A percentile compares a stretch with the other conserved stretches of the same genome.
phyloP scores from a whole-genome alignment of 2,797 vertebrate genomes.

The Bryconaethiops microstoma region DNA sequence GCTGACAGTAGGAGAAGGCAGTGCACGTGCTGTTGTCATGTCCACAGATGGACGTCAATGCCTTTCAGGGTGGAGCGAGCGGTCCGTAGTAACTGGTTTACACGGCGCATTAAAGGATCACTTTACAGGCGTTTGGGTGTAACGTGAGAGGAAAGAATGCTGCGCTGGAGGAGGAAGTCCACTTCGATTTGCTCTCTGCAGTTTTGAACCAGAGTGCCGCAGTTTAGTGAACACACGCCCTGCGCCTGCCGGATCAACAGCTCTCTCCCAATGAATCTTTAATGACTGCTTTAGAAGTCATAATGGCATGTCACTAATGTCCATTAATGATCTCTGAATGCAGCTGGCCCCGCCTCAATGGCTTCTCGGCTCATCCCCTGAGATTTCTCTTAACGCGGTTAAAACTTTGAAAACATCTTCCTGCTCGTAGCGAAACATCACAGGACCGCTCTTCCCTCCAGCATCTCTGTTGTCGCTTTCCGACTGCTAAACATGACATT shows the following conservation, averaged over 20 bases:
- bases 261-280: conserved; percentile 94
- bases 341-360: conserved; percentile 89
- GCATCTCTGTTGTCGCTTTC: conserved; percentile 54
- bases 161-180: conserved; percentile 81
- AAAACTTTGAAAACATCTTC: conserved; percentile 88
- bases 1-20: conserved; percentile 56
- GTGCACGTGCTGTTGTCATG: conserved; percentile 65
- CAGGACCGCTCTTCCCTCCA: conserved; percentile 44
- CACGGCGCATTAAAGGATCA: conserved; percentile 82
- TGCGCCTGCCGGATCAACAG: conserved; percentile 82
- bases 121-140: conserved; percentile 88
- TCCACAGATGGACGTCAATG: conserved; percentile 66
- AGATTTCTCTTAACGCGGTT: conserved; percentile 91
- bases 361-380: conserved; percentile 85
- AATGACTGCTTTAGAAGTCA: conserved; percentile 94
- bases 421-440: conserved; percentile 61
- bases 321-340: conserved; percentile 97
- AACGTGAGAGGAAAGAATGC: conserved; percentile 87
- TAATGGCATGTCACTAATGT: conserved; percentile 98
- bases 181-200: conserved; percentile 69
- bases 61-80: conserved; percentile 69
- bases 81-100: conserved; percentile 79
- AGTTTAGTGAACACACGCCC: conserved; percentile 73
- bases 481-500: conserved; percentile 85
- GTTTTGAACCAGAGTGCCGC: conserved; percentile 72